Evolutionary conservation across 2,797 vertebrate genomes (phyloP).

Genomic region (Notamacropus eugenii): DNA sequence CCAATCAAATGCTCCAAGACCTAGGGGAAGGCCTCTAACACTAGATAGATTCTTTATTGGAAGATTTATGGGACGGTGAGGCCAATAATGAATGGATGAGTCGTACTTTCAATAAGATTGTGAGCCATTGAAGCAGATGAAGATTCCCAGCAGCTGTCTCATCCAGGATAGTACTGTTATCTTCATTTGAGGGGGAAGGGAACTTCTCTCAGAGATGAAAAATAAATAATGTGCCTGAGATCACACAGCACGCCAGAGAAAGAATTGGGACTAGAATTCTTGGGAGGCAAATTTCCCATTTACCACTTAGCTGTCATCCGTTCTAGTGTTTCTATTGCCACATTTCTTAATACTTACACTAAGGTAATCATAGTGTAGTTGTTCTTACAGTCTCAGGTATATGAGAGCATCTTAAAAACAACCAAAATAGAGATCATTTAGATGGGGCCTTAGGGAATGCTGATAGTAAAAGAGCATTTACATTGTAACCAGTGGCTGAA

Average conservation of each 20-base stretch:
- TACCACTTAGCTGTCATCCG: constrained; percentile 1
- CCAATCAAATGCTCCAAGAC: background rate
- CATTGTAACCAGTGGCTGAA: background rate
- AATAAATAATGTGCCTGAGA: constrained; percentile 5
- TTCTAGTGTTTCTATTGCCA: background rate
- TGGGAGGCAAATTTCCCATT: constrained; percentile 13
- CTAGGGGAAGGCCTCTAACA: background rate
- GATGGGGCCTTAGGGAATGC: background rate
- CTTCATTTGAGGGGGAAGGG: constrained; percentile 1
- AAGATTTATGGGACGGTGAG: background rate
- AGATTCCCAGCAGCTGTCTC: background rate
- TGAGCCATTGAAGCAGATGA: too few relatives aligned
- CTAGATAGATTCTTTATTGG: background rate
- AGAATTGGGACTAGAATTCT: background rate
- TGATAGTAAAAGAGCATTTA: background rate
- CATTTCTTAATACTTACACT: background rate
- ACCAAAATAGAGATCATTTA: background rate
- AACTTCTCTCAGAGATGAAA: background rate
- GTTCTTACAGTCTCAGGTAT: background rate
- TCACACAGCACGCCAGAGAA: background rate
- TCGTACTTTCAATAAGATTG: background rate
- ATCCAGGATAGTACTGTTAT: background rate
- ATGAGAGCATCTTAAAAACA: constrained; percentile 1
- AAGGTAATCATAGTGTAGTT: background rate
- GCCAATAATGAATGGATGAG: background rate